Base-by-base conservation (phyloP, 2,113 vertebrate genomes). In the Urocynchramus pylzowi region DNA sequence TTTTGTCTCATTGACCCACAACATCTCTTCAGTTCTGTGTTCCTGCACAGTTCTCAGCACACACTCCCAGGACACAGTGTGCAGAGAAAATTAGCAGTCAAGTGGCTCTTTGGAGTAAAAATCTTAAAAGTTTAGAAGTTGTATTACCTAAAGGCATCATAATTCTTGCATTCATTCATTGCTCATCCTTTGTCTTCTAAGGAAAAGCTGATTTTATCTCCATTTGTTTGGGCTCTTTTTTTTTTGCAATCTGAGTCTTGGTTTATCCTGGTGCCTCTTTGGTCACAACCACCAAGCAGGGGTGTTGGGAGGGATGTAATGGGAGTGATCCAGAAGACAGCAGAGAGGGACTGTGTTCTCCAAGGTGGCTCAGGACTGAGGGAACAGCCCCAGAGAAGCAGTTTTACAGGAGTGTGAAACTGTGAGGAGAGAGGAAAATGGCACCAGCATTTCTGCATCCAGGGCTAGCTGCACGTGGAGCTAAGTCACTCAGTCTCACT, bases 401-500 rank as follows among this genome's bases (percentile, higher is more conserved):
- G 22, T 53, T 94, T 74, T 67, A n/a, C 23, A 22, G 59, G 31
- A 31, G 10, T 21, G 20, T 12, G 49, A 60, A 79, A 49, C 49
- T 31, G 10, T 33, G 28, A 91, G 69, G 57, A 52, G 44, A 41
- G 44, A 41, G 57, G 37, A 69, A 44, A 31, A 53, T 20, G 37
- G 16, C 49, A 18, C 41, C 24, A 20, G 26, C 21, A 39, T 49
- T 70, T 52, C 44, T 52, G 17, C 8, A 1, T 27, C 33, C 41
- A 28, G 63, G 26, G n/a, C 47, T 64, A 0, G 47, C 33, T 26
- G 69, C 60, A 17, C 1, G 0, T 53, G 75, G 54, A 69, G 33
- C 26, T 33, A 9, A 80, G 18, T 50, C 49, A 3, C n/a, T 45
- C 53, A 33, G 39, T 60, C 54, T 88, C 28, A 5, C 57, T 2